Base-by-base conservation (phyloP, 2,797 vertebrate genomes). In the Trachurus trachurus region DNA sequence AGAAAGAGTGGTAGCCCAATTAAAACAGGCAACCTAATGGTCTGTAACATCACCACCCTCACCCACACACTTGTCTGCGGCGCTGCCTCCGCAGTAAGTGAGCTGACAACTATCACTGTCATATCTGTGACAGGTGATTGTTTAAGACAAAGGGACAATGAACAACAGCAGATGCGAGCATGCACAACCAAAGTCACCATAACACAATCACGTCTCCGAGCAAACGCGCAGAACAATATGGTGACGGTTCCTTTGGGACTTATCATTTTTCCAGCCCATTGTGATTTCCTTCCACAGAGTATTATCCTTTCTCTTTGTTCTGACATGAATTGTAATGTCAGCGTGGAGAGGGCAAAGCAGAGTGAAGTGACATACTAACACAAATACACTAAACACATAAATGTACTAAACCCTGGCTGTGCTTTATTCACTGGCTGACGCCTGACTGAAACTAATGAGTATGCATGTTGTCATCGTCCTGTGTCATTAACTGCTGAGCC, bases 81-180 rank as follows among this genome's bases (percentile, higher is more conserved):
- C 12, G 2, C 72, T 59, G 69, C 74, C 67, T 76, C 60, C 26
- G 81, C 76, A 64, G 72, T 77, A 57, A 83, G 78, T 74, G 76
- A 88, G 90, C 82, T 80, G 89, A 90, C 86, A 72, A 78, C 81
- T 79, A 76, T 83, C 75, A 64, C 78, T 81, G 85, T 87, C 91
- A 84, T 77, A 82, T 86, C 73, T 64, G 63, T 84, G 82, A 91
- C 86, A 85, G 85, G 82, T 88, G 87, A 88, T 91, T 87, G 84
- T 83, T 85, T 81, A 79, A 85, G 78, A 89, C 87, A 91, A 90
- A 88, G 60, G 84, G 85, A 87, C 75, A 47, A 50, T 19, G 57
- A 84, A 81, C 66, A 76, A 72, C 71, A 61, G 77, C 71, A 74
- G 72, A 88, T 59, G 83, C n/a, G 44, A 65, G 74, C 50, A 16